phyloP scores from a whole-genome alignment of 2,797 vertebrate species.

The Pseudocheirus occidentalis region DNA sequence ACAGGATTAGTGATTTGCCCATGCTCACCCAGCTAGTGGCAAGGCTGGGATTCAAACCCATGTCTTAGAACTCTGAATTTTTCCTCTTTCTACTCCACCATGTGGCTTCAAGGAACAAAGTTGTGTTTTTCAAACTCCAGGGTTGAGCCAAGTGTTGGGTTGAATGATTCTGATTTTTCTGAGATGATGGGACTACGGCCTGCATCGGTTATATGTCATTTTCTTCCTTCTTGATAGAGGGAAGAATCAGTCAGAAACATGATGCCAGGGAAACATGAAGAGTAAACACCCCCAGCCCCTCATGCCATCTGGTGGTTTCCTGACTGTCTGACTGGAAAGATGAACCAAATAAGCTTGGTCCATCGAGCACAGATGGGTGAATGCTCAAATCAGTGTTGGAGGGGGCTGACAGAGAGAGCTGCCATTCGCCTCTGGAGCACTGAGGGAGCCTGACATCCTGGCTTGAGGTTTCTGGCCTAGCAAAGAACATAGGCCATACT shows the following conservation, averaged over 20 bases:
- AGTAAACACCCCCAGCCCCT: background rate
- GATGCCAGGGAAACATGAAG: background rate
- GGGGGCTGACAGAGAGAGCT: background rate
- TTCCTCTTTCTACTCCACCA: background rate
- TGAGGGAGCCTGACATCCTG: background rate
- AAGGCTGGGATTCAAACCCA: background rate
- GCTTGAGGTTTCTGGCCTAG: background rate
- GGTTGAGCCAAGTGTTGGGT: background rate
- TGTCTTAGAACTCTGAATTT: background rate
- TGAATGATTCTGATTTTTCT: background rate
- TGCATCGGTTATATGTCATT: background rate
- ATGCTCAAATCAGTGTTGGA: background rate
- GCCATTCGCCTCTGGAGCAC: background rate
- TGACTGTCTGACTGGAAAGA: conserved; percentile 18
- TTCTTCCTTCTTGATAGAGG: background rate
- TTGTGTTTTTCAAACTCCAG: background rate
- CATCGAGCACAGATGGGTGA: conserved; percentile 15
- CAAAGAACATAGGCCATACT: background rate
- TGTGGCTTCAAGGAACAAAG: background rate
- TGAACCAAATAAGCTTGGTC: background rate
- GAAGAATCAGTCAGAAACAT: background rate
- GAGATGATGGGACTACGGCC: background rate
- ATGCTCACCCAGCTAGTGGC: background rate
- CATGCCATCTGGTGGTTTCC: background rate
- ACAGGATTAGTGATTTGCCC: background rate